phyloP scores from a whole-genome alignment of 1,140 invertebrate species.

The Himalopsyche phryganea region DNA sequence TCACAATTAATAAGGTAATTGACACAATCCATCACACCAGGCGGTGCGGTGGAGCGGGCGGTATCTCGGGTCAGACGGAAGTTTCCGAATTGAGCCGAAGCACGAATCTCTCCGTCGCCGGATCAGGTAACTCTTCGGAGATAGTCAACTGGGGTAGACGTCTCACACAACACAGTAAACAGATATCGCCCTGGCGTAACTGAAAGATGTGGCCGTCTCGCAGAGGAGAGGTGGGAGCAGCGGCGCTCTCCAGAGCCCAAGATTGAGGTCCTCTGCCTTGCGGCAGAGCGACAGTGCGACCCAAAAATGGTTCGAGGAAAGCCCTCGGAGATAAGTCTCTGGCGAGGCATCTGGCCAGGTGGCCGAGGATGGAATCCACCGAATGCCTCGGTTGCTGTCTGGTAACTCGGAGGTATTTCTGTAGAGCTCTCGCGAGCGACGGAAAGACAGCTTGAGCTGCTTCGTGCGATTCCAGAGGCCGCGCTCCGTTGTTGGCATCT shows the following conservation, averaged over 20 bases:
- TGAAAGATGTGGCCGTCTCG: constrained; percentile 82
- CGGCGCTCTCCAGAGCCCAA: constrained; percentile 92
- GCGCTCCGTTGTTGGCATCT: constrained; percentile 40
- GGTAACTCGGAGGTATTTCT: constrained; percentile 94
- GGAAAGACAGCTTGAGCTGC: constrained; percentile 97
- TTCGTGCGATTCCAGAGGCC: constrained; percentile 88
- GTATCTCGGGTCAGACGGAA: constrained; percentile 72
- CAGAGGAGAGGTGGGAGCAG: constrained; percentile 79
- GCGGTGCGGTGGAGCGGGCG: constrained; percentile 17
- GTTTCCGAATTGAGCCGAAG: constrained; percentile 93
- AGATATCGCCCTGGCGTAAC: constrained; percentile 89
- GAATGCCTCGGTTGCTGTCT: constrained; percentile 92
- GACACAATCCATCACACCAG: constrained; percentile 19
- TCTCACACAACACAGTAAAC: constrained; percentile 81
- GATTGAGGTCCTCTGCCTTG: constrained; percentile 74
- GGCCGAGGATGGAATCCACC: constrained; percentile 82
- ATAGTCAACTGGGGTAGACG: constrained; percentile 89
- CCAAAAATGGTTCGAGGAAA: constrained; percentile 87
- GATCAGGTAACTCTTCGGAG: constrained; percentile 92
- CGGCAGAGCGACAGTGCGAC: constrained; percentile 72
- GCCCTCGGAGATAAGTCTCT: constrained; percentile 91
- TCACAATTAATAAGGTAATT: not conserved
- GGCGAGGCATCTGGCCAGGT: constrained; percentile 85
- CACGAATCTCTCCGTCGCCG: constrained; percentile 93
- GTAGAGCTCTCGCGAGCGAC: constrained; percentile 88